phyloP scores from a whole-genome alignment of 2,888 invertebrate species.

The Drosophila colorata region DNA sequence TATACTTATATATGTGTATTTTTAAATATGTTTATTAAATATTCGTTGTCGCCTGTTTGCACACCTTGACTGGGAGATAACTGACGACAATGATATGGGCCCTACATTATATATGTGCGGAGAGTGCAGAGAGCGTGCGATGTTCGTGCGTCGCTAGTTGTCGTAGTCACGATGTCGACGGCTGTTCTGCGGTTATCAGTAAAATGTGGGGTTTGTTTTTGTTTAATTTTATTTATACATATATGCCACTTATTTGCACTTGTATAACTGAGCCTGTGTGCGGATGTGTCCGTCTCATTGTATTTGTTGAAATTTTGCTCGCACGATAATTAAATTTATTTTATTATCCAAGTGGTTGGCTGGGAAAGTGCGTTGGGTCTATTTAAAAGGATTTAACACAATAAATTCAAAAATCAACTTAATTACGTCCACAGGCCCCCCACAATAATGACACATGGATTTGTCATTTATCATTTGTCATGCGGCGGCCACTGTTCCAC shows the following conservation, averaged over 20 bases:
- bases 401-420: conserved; percentile 22
- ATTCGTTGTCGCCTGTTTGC: neutral
- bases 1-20: neutral
- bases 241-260: conserved; percentile 64
- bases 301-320: conserved; percentile 61
- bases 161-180: conserved; percentile 62
- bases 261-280: conserved; percentile 13
- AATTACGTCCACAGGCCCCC: conserved; percentile 24
- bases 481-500: conserved; percentile 44
- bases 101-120: neutral
- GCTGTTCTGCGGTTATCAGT: conserved; percentile 72
- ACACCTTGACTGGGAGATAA: neutral
- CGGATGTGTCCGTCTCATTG: conserved; percentile 1
- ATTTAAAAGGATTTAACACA: conserved; percentile 29
- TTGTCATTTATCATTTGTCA: conserved; percentile 60
- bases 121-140: conserved; percentile 6
- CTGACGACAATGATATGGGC: neutral
- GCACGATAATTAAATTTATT: conserved; percentile 68
- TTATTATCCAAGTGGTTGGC: conserved; percentile 41
- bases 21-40: conserved; percentile 4
- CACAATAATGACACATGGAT: conserved; percentile 55
- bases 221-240: conserved; percentile 35
- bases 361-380: neutral
- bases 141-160: conserved; percentile 35
- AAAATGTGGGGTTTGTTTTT: conserved; percentile 66